A percentile compares a stretch with the other conserved stretches of the same genome.
Evolutionary conservation across 2,888 invertebrate genomes (phyloP).

Genomic region (Seira ritae): DNA sequence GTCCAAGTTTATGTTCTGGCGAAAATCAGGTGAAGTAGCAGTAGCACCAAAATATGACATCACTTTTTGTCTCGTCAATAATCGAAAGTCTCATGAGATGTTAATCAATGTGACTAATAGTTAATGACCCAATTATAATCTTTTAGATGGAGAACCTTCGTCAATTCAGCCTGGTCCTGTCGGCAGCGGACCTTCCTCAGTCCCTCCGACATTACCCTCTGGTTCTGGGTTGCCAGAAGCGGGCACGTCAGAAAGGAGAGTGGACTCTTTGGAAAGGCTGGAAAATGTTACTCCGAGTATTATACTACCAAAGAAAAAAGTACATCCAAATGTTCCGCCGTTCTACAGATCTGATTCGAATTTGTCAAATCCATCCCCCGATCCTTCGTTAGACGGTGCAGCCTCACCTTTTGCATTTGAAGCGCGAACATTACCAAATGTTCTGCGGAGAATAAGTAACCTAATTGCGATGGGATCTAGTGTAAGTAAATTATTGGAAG

Average conservation of each 20-base stretch:
- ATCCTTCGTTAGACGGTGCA: constrained; percentile 60
- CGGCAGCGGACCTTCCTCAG: constrained; percentile 46
- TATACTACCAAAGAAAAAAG: constrained; percentile 32
- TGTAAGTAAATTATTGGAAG: constrained; percentile 78
- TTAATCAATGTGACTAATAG: too few relatives aligned
- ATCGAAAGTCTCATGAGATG: too few relatives aligned
- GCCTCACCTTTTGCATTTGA: constrained; percentile 76
- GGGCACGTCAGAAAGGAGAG: constrained; percentile 20
- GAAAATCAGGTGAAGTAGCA: constrained; percentile 58
- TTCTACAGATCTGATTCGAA: constrained; percentile 68
- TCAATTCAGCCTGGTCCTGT: constrained; percentile 69
- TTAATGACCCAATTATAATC: too few relatives aligned
- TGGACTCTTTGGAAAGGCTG: constrained; percentile 38
- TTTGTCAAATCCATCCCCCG: constrained; percentile 70
- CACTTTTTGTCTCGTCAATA: too few relatives aligned
- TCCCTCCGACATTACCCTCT: constrained; percentile 28
- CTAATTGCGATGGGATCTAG: constrained; percentile 88
- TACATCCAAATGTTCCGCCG: constrained; percentile 36
- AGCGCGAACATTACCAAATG: constrained; percentile 89
- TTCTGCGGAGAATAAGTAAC: constrained; percentile 90
- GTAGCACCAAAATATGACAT: too few relatives aligned
- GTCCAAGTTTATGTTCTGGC: constrained; percentile 82
- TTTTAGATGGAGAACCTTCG: constrained; percentile 76
- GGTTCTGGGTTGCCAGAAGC: constrained; percentile 17
- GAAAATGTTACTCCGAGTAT: constrained; percentile 21